These are phyloP conservation scores for Pseudopipra pipra DNA, from an alignment of 2,113 vertebrate genomes.

Conservation along the genomic window DNA sequence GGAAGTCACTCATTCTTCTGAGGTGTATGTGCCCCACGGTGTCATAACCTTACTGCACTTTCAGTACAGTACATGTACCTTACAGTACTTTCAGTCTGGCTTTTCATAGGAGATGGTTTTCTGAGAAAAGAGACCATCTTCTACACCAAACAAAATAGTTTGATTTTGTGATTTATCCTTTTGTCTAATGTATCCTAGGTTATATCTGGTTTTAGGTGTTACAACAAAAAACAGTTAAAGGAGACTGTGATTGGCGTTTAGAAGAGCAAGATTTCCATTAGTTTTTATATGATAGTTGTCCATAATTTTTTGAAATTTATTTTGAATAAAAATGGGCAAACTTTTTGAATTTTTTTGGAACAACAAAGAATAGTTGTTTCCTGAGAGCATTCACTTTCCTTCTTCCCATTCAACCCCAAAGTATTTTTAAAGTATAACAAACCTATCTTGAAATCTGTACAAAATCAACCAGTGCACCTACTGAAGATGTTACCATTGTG, in stretches of 20 bases:
- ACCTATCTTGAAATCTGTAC: background rate
- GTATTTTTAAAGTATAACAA: background rate
- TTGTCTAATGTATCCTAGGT: background rate
- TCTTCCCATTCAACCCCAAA: background rate
- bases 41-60: background rate
- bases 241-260: fast-evolving
- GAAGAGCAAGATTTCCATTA: background rate
- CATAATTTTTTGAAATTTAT: background rate
- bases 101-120: background rate
- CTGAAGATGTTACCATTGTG: background rate
- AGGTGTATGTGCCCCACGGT: background rate
- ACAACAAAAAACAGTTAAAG: background rate
- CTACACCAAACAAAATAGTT: background rate
- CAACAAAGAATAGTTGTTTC: background rate
- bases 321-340: background rate
- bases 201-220: background rate
- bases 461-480: background rate
- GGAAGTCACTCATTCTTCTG: background rate
- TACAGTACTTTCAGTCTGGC: background rate
- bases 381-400: background rate
- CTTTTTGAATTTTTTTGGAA: background rate
- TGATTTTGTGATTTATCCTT: background rate
- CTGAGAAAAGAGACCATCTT: background rate
- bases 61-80: no score
- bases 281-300: background rate